Conservation (phyloP, 2,113 vertebrate species). For the Channa maculata region DNA sequence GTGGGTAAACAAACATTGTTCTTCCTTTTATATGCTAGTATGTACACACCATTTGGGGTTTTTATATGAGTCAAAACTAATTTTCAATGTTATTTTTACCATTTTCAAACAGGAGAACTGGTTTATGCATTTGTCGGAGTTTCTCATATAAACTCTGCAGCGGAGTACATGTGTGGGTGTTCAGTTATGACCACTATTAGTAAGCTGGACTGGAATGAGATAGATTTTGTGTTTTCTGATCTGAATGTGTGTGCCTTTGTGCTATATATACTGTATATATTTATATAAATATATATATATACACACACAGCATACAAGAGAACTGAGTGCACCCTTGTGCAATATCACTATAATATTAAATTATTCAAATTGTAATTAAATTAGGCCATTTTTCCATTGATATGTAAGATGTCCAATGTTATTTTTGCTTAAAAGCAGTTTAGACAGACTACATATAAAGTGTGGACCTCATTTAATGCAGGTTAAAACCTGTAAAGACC, state of each 20-base stretch:
- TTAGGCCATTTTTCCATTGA: too few relatives aligned
- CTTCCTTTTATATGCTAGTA: constrained; percentile 78
- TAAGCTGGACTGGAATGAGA: constrained; percentile 40
- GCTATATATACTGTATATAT: constrained; percentile 20
- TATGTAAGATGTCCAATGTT: too few relatives aligned
- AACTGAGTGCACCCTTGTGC: too few relatives aligned
- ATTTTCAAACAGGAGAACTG: constrained; percentile 48
- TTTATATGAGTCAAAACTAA: constrained; percentile 63
- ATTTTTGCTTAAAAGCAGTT: too few relatives aligned
- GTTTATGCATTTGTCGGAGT: constrained; percentile 43
- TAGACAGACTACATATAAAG: too few relatives aligned
- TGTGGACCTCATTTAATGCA: too few relatives aligned
- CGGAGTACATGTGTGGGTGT: constrained; percentile 35
- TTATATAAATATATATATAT: too few relatives aligned
- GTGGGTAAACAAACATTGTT: constrained; percentile 61
- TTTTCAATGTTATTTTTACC: constrained; percentile 59
- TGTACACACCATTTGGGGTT: constrained; percentile 43
- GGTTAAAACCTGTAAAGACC: too few relatives aligned
- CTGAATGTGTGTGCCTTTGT: constrained; percentile 66
- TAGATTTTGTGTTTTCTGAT: constrained; percentile 36
- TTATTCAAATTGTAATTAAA: too few relatives aligned
- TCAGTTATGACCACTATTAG: constrained; percentile 42
- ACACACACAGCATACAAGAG: too few relatives aligned
- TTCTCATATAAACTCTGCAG: constrained; percentile 51
- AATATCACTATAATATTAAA: too few relatives aligned